Evolutionary conservation across 2,113 vertebrate species (phyloP).

Genomic region (Nannobrachium achirus): DNA sequence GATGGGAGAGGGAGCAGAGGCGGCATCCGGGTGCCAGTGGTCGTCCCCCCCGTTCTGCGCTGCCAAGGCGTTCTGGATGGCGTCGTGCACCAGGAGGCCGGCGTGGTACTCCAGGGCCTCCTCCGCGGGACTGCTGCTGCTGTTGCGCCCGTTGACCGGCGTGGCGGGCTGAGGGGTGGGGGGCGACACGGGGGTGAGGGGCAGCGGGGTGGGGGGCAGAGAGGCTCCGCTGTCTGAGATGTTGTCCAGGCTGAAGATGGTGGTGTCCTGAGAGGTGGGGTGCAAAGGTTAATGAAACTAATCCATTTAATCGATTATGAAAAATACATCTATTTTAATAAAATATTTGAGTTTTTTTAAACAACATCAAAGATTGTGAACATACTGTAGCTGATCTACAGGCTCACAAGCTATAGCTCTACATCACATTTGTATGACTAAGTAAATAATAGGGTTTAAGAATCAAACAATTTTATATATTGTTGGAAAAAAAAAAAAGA

Average conservation of each 20-base stretch:
- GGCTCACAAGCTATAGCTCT: too few relatives aligned
- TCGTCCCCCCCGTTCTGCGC: slow-evolving; percentile 84
- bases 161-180: slow-evolving; percentile 87
- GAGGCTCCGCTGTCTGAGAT: slow-evolving; percentile 92
- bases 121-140: slow-evolving; percentile 75
- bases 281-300: too few relatives aligned
- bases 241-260: slow-evolving; percentile 92
- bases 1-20: slow-evolving; percentile 27
- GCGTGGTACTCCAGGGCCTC: slow-evolving; percentile 91
- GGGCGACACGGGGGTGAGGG: slow-evolving; percentile 76
- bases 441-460: too few relatives aligned
- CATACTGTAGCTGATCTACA: too few relatives aligned
- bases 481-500: too few relatives aligned
- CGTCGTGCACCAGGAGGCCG: slow-evolving; percentile 89
- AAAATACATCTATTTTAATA: too few relatives aligned
- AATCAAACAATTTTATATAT: too few relatives aligned
- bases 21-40: slow-evolving; percentile 59
- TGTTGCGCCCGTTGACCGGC: slow-evolving; percentile 78
- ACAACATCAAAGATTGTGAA: too few relatives aligned
- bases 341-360: too few relatives aligned
- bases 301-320: too few relatives aligned
- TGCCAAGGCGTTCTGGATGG: slow-evolving; percentile 92
- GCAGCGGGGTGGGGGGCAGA: slow-evolving; percentile 81
- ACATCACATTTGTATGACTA: too few relatives aligned
- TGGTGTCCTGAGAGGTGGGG: slow-evolving; percentile 84